Evolutionary conservation across 2,113 vertebrate genomes (phyloP).

Genomic region (Rynchops niger): DNA sequence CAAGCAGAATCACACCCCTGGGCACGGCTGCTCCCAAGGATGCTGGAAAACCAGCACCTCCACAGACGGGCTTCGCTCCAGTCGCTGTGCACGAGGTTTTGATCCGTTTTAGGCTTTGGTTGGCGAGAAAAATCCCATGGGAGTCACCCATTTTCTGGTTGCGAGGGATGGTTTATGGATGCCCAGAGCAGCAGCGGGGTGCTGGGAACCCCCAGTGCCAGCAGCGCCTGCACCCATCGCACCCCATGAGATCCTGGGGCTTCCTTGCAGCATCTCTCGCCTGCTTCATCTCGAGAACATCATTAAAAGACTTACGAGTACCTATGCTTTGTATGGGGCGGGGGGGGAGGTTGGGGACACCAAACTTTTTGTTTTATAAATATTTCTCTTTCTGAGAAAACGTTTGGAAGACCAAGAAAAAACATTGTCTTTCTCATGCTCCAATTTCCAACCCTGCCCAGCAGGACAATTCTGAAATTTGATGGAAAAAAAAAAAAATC

Average conservation of each 20-base stretch:
- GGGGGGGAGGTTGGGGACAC: too few relatives aligned
- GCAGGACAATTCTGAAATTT: neutral
- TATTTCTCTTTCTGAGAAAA: neutral
- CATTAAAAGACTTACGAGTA: accelerated
- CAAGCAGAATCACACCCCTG: neutral
- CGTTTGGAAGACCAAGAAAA: neutral
- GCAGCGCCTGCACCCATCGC: neutral
- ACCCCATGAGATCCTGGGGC: neutral
- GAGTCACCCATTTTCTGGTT: neutral
- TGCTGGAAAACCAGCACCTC: neutral
- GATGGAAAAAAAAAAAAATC: neutral
- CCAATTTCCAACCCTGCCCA: neutral
- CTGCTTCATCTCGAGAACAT: neutral
- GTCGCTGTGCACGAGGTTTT: accelerated
- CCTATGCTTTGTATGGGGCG: neutral
- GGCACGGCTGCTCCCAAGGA: neutral
- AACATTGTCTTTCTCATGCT: neutral
- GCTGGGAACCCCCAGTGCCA: neutral
- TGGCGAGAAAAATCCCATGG: neutral
- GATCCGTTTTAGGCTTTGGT: neutral
- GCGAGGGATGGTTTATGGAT: neutral
- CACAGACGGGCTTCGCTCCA: accelerated
- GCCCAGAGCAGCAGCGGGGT: neutral
- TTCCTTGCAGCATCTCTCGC: neutral
- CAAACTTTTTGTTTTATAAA: neutral